Evolutionary conservation across 64 coral and sea anemone species (phyloP).

Genomic region (Trachythela sp.): DNA sequence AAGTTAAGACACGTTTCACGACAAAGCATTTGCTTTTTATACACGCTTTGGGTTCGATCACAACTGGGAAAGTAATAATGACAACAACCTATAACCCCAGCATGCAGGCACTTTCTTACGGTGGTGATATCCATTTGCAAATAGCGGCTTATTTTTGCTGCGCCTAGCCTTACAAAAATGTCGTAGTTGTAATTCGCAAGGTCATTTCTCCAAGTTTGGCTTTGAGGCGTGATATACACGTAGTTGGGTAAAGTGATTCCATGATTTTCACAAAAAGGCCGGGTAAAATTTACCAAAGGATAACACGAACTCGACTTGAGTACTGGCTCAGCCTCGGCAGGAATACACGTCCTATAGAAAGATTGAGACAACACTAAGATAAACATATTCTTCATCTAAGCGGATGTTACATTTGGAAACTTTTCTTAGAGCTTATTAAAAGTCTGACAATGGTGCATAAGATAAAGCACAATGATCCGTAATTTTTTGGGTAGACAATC

Average conservation of each 20-base stretch:
- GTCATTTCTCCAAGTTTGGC: not conserved
- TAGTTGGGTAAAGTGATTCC: not conserved
- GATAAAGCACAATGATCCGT: no score
- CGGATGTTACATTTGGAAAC: no score
- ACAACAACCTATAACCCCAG: not conserved
- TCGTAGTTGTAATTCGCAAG: not conserved
- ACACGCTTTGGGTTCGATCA: not conserved
- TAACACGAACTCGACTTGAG: not conserved
- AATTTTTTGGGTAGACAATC: no score
- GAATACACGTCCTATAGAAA: no score
- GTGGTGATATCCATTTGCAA: not conserved
- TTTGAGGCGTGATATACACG: not conserved
- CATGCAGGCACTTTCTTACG: not conserved
- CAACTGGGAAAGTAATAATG: not conserved
- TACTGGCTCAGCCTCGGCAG: not conserved
- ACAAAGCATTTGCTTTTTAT: not conserved
- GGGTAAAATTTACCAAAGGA: not conserved
- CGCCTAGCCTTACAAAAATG: not conserved
- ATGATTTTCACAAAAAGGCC: not conserved
- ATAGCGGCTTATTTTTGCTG: not conserved
- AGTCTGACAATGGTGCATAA: no score
- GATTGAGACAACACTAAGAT: no score
- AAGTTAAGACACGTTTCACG: not conserved
- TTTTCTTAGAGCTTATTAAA: no score
- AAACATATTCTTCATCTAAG: no score